These are phyloP conservation scores for Sphyrna mokarran DNA, from an alignment of 2,113 vertebrate genomes.

Conservation along the genomic window DNA sequence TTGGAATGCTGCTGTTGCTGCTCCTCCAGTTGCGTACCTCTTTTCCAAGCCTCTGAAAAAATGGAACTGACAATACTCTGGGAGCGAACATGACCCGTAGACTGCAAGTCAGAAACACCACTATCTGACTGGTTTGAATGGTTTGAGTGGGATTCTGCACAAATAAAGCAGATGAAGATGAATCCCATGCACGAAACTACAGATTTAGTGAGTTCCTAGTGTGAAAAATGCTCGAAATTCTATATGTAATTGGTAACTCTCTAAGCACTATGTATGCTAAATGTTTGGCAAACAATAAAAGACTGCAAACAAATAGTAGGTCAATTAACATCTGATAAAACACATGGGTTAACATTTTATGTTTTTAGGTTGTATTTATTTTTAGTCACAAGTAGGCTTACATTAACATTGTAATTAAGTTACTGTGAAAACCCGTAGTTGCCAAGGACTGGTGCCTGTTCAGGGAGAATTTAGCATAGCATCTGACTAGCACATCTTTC, in stretches of 20 bases:
- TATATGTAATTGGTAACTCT: not conserved
- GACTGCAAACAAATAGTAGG: not conserved
- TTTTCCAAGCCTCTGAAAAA: conserved; percentile 97
- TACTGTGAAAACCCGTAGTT: too few species aligned
- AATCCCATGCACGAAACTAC: not conserved
- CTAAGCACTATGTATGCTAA: not conserved
- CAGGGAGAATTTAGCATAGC: too few species aligned
- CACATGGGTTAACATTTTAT: too few species aligned
- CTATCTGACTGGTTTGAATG: conserved; percentile 93
- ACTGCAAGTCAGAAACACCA: conserved; percentile 82
- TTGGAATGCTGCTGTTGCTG: conserved; percentile 59
- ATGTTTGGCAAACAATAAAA: not conserved
- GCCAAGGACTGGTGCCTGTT: too few species aligned
- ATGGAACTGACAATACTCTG: conserved; percentile 96
- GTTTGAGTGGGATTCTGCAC: conserved; percentile 85
- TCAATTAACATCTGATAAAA: not conserved
- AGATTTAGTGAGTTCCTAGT: not conserved
- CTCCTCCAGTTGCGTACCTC: conserved; percentile 93
- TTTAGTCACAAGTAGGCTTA: too few species aligned
- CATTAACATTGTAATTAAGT: too few species aligned
- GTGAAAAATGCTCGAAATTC: not conserved
- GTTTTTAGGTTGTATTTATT: too few species aligned
- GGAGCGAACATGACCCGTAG: conserved; percentile 77
- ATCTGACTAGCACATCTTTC: too few species aligned
- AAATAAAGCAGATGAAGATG: conserved; percentile 35